These are phyloP conservation scores for Vanessa atalanta DNA, from an alignment of 1,140 invertebrate genomes.

Conservation along the genomic window DNA sequence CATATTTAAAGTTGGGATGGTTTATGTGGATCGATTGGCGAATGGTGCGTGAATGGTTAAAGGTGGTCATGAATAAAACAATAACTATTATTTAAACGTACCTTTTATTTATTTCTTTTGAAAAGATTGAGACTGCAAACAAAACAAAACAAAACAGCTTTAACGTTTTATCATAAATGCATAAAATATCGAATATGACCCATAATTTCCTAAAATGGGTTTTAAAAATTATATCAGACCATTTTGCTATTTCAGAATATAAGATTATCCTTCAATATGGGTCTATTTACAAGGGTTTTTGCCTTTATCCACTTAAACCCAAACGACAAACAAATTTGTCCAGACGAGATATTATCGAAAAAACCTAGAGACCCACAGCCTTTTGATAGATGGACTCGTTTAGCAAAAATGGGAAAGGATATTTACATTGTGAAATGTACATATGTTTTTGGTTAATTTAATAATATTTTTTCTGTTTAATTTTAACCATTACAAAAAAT, in stretches of 20 bases:
- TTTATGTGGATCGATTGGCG: constrained; percentile 60
- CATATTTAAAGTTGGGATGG: constrained; percentile 74
- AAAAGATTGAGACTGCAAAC: background rate
- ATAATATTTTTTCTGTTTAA: no score
- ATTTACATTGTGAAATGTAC: constrained; percentile 42
- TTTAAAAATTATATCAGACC: background rate
- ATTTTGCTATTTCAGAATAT: constrained; percentile 6
- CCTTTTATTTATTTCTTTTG: constrained; percentile 26
- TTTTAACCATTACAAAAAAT: no score
- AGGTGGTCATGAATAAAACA: constrained; percentile 51
- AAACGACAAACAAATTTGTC: constrained; percentile 68
- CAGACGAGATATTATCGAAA: constrained; percentile 68
- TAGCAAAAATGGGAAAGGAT: constrained; percentile 64
- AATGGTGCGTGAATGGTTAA: constrained; percentile 49
- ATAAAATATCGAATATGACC: background rate
- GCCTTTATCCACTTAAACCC: constrained; percentile 45
- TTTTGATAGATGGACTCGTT: constrained; percentile 60
- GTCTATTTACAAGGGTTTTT: constrained; percentile 21
- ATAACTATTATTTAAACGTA: constrained; percentile 20
- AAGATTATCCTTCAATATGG: constrained; percentile 17
- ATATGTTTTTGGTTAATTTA: constrained; percentile 9
- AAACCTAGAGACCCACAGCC: constrained; percentile 50
- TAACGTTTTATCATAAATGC: background rate
- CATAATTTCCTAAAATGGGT: background rate
- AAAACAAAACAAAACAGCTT: background rate